These are phyloP conservation scores for Microctonus hyperodae DNA, from an alignment of 2,888 invertebrate species.

Conservation along the genomic window DNA sequence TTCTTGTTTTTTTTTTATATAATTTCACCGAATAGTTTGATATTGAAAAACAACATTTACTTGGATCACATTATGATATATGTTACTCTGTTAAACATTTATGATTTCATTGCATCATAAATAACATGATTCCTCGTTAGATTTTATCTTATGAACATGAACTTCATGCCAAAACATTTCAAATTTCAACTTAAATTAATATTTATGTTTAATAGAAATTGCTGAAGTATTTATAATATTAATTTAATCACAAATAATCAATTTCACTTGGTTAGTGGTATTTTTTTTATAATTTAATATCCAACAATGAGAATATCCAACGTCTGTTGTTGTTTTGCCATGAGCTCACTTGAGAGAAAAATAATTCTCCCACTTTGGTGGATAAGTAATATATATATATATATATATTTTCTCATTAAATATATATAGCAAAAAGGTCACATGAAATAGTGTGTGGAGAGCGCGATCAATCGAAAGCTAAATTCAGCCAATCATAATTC, in stretches of 20 bases:
- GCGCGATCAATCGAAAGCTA: conserved; percentile 46
- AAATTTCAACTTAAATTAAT: not conserved
- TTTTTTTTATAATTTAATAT: conserved; percentile 14
- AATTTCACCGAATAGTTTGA: not conserved
- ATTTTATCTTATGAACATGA: not conserved
- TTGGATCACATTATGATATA: not conserved
- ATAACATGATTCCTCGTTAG: not conserved
- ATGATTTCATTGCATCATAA: conserved; percentile 2
- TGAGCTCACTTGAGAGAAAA: conserved; percentile 49
- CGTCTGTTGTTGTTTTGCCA: conserved; percentile 57
- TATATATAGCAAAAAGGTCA: conserved; percentile 50
- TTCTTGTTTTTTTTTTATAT: not conserved
- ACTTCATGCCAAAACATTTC: not conserved
- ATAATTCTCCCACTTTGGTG: conserved; percentile 37
- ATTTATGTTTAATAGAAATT: not conserved
- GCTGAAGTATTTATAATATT: no score
- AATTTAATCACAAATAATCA: not conserved
- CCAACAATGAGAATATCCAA: conserved; percentile 27
- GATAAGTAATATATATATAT: not conserved
- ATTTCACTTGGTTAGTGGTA: not conserved
- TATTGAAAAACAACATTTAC: not conserved
- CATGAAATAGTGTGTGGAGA: conserved; percentile 47
- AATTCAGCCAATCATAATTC: conserved; percentile 41
- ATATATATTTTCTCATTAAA: conserved; percentile 47
- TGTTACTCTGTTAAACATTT: not conserved